Evolutionary conservation across 2,797 vertebrate species (phyloP).

Genomic region (Lates japonicus): DNA sequence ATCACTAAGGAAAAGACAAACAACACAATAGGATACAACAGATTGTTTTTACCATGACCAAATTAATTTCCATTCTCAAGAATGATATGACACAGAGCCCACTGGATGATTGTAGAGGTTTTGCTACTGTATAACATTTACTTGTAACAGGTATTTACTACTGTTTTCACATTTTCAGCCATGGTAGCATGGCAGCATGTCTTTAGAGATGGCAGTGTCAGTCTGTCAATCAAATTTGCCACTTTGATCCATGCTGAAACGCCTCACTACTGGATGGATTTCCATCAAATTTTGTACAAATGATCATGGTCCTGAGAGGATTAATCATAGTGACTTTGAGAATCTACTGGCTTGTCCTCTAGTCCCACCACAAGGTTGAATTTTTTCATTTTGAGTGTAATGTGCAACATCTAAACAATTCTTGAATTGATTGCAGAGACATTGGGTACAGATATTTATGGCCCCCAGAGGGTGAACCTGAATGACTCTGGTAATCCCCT

Average conservation of each 20-base stretch:
- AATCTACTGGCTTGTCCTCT: background rate
- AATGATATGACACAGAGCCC: background rate
- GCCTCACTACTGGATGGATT: background rate
- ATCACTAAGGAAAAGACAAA: constrained; percentile 2
- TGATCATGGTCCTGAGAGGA: constrained; percentile 2
- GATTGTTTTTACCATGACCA: background rate
- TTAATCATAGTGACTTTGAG: background rate
- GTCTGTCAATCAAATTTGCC: background rate
- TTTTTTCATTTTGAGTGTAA: background rate
- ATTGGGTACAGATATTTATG: background rate
- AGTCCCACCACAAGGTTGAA: background rate
- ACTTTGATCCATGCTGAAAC: constrained; percentile 9
- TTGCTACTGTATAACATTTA: background rate
- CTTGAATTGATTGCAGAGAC: background rate
- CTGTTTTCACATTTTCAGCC: background rate
- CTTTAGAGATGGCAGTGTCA: background rate
- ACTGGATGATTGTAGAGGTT: background rate
- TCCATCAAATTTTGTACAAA: background rate
- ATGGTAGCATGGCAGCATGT: background rate
- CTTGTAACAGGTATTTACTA: background rate
- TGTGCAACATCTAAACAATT: constrained; percentile 8
- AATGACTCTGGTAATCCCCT: background rate
- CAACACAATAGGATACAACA: background rate
- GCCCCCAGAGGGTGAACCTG: background rate
- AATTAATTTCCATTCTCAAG: constrained; percentile 17